Conservation (phyloP, 1,140 invertebrate genomes). For the Neotoxoptera formosana region DNA sequence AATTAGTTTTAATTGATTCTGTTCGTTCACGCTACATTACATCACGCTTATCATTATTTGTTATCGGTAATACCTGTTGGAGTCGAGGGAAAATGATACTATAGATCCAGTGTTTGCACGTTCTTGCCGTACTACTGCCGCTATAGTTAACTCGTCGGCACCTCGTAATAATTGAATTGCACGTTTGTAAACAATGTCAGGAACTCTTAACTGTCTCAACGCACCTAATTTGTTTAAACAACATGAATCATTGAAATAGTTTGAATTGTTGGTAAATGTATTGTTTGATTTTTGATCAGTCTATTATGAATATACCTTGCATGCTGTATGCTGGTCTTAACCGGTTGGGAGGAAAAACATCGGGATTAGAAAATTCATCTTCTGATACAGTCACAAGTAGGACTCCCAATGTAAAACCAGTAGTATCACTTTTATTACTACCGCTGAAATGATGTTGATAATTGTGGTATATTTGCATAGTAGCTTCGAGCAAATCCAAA, state of each 20-base stretch:
- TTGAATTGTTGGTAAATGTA: neutral
- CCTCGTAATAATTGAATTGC: conserved; percentile 73
- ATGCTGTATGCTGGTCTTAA: conserved; percentile 43
- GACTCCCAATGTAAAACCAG: conserved; percentile 11
- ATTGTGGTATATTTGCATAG: conserved; percentile 41
- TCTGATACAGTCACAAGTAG: neutral
- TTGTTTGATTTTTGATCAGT: neutral
- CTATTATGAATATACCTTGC: neutral
- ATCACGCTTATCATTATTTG: neutral
- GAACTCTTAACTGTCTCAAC: conserved; percentile 73
- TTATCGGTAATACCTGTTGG: conserved; percentile 69
- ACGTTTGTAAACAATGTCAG: conserved; percentile 71
- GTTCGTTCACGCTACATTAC: neutral
- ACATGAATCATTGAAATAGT: neutral
- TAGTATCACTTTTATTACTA: neutral
- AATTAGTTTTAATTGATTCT: neutral
- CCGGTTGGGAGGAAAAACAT: conserved; percentile 27
- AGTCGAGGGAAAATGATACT: conserved; percentile 79
- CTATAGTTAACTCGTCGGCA: conserved; percentile 81
- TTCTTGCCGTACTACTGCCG: conserved; percentile 79
- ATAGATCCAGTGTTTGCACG: conserved; percentile 82
- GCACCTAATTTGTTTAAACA: conserved; percentile 65
- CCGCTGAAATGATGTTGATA: neutral
- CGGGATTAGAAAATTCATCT: neutral
- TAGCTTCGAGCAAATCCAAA: conserved; percentile 46